Percentiles rank a stretch among this genome's conserved stretches.
phyloP scores from a whole-genome alignment of 1,140 invertebrate species.

The Euwallacea fornicatus region DNA sequence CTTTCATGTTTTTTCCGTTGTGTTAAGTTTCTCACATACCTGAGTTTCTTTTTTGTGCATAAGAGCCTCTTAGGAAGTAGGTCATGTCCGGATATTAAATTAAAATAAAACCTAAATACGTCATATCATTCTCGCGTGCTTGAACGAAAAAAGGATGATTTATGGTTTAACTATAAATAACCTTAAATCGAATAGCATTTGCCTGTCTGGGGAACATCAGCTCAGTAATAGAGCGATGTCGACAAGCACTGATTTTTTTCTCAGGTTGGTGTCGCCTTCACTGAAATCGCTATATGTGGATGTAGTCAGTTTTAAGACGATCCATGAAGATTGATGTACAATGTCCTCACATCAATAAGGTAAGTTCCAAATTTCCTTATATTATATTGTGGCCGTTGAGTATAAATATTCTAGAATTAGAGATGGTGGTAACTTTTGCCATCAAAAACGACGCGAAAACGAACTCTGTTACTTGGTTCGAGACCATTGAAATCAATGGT shows the following conservation, averaged over 20 bases:
- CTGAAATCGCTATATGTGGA: too few relatives aligned
- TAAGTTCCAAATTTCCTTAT: too few relatives aligned
- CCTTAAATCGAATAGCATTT: slow-evolving; percentile 23
- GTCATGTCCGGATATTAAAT: neutral
- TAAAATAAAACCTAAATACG: neutral
- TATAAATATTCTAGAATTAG: neutral
- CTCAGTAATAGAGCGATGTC: neutral
- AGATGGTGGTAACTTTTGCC: slow-evolving; percentile 2
- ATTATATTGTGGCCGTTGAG: neutral
- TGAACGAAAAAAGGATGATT: neutral
- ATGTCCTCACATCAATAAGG: too few relatives aligned
- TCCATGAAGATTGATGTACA: too few relatives aligned
- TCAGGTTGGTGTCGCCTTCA: neutral
- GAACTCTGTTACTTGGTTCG: neutral
- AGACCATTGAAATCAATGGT: slow-evolving; percentile 1
- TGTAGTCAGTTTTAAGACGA: too few relatives aligned
- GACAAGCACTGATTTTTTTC: slow-evolving; percentile 1
- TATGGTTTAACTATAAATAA: slow-evolving; percentile 28
- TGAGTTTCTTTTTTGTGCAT: too few relatives aligned
- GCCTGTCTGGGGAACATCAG: slow-evolving; percentile 23
- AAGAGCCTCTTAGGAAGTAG: neutral
- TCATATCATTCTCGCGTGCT: slow-evolving; percentile 1
- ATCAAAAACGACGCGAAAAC: slow-evolving; percentile 9
- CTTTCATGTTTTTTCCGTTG: too few relatives aligned
- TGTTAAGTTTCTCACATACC: too few relatives aligned